Conservation (phyloP, 1,140 invertebrate genomes). For the Diabrotica undecimpunctata region DNA sequence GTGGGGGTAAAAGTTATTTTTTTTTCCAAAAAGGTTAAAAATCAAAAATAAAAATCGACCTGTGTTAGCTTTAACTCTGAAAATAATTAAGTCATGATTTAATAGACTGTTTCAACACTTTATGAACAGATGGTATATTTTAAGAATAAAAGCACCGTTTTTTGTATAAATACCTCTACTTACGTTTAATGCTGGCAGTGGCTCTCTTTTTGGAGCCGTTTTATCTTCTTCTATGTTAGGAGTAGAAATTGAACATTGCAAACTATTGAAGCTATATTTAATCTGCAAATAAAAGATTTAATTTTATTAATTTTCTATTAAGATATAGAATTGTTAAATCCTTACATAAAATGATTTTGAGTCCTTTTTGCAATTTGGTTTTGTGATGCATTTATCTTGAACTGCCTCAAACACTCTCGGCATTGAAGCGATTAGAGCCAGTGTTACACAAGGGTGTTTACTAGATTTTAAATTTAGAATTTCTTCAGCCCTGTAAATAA, state of each 20-base stretch:
- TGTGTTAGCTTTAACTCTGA: no score
- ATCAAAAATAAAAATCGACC: no score
- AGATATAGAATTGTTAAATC: constrained; percentile 22
- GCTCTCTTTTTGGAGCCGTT: constrained; percentile 58
- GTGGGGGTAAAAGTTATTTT: no score
- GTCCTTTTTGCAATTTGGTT: constrained; percentile 77
- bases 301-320: neutral
- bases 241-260: constrained; percentile 60
- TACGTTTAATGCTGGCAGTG: constrained; percentile 70
- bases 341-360: constrained; percentile 77
- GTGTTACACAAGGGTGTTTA: constrained; percentile 72
- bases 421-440: constrained; percentile 74
- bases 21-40: no score
- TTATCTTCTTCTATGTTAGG: constrained; percentile 47
- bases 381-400: constrained; percentile 74
- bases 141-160: no score
- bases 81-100: no score
- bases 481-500: constrained; percentile 60
- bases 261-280: constrained; percentile 67
- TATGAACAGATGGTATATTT: no score
- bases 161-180: constrained; percentile 47
- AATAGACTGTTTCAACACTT: no score
- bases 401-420: constrained; percentile 74
- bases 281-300: constrained; percentile 51
- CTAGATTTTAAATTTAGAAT: constrained; percentile 67